Base-by-base conservation (phyloP, 2,888 invertebrate genomes). In the Elaeidobius kamerunicus region DNA sequence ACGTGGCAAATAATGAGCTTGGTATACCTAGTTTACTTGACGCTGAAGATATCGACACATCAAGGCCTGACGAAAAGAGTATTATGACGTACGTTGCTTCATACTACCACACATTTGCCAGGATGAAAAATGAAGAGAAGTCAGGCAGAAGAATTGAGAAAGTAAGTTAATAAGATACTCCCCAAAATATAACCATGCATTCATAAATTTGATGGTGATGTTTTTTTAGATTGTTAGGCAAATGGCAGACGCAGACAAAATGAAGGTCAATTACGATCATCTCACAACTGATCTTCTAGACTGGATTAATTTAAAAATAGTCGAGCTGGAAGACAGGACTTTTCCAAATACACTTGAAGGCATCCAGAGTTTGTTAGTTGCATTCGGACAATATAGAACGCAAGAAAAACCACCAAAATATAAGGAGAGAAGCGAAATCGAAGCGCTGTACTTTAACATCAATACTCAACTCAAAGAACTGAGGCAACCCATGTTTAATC, bases 71-170 rank as follows among this genome's bases (percentile, higher is more conserved):
- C 71, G 99, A 99, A 77, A 98, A 97, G 75, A 96, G 96, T 23
- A 93, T 99, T 70, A 91, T 99, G 79, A 99, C 98, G 16, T 99
- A 99, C 72, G 96, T 99, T 28, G 97, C 98, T 1, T 94, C 95
- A 12, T 98, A 97, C 76, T 99, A 99, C 75, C 98, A 99, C 76
- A 96, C 97, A 51, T 99, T 99, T 78, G 97, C 98, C 36, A 83
- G 96, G 63, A 96, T 98, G 94, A 98, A 97, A 80, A 95, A 92
- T 69, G 98, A 98, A 70, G 91, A 93, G 78, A 98, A 97, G 72
- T 96, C 96, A 63, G 97, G 97, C 23, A 85, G 93, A 65, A 82
- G 98, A 70, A 97, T 99, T 68, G 97, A 96, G 32, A 99, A 98
- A 75, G 95, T 95, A 73, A 80, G 2, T 5, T 16, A 3, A 36